Conservation (phyloP, 1,140 invertebrate species). For the Rhagoletis pomonella region DNA sequence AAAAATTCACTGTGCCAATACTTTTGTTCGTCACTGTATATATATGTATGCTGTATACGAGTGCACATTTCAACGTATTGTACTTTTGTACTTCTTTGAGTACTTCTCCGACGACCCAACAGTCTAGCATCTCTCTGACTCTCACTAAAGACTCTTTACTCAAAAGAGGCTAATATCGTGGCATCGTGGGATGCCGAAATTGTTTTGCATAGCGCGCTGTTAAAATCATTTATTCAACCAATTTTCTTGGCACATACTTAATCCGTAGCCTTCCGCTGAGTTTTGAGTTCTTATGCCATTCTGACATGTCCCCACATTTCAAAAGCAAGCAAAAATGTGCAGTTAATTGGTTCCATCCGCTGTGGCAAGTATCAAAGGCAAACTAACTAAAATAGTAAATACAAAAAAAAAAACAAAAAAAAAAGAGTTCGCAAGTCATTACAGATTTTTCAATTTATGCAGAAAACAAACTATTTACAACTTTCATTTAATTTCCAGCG, state of each 20-base stretch:
- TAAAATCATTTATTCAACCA: not conserved
- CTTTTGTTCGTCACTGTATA: too few species aligned
- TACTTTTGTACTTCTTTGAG: too few species aligned
- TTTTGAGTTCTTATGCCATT: too few species aligned
- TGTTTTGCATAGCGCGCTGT: not conserved
- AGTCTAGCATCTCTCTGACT: not conserved
- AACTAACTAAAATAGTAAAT: not conserved
- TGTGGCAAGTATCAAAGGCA: conserved; percentile 35
- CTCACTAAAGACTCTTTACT: not conserved
- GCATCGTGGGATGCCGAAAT: not conserved
- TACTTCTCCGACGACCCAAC: too few species aligned
- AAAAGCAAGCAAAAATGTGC: not conserved
- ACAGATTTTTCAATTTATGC: conserved; percentile 51
- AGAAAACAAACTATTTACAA: conserved; percentile 44
- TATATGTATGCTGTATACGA: too few species aligned
- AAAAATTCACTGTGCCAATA: too few species aligned
- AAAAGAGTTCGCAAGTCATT: not conserved
- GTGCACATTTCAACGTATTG: too few species aligned
- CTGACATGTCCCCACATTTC: not conserved
- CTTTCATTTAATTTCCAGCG: conserved; percentile 43
- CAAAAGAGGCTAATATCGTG: too few species aligned
- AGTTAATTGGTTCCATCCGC: conserved; percentile 41
- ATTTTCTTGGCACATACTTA: not conserved
- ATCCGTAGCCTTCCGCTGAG: too few species aligned
- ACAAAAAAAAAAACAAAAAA: not conserved